Percentiles rank a stretch among this genome's conserved stretches.
Conservation (phyloP, 2,888 invertebrate genomes). For the Periphyllus acericola region DNA sequence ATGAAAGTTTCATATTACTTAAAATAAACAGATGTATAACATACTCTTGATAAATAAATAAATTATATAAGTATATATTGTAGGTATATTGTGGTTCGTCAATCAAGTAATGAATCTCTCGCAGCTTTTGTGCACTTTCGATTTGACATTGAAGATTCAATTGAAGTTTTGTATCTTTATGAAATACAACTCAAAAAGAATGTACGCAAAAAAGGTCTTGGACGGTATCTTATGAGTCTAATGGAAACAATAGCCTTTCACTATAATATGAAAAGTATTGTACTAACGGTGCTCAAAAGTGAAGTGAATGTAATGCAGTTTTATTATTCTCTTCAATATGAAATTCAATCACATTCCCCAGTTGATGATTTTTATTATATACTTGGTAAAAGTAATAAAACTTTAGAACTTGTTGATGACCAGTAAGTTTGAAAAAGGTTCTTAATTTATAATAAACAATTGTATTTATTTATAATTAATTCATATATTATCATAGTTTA, state of each 20-base stretch:
- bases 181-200: constrained; percentile 83
- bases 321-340: constrained; percentile 76
- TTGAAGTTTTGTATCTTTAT: constrained; percentile 84
- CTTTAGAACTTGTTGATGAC: constrained; percentile 24
- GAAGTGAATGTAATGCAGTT: constrained; percentile 79
- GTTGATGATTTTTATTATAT: constrained; percentile 66
- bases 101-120: constrained; percentile 66
- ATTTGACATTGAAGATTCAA: constrained; percentile 83
- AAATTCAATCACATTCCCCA: constrained; percentile 74
- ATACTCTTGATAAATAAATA: not conserved
- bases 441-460: not conserved
- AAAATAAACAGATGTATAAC: not conserved
- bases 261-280: constrained; percentile 81
- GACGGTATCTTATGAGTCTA: constrained; percentile 82
- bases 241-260: constrained; percentile 80
- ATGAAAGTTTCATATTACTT: too few species aligned
- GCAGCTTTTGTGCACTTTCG: constrained; percentile 84
- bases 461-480: not conserved
- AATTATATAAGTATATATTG: not conserved
- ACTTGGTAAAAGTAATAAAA: constrained; percentile 47
- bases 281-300: constrained; percentile 84
- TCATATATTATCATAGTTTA: constrained; percentile 19
- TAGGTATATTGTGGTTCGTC: constrained; percentile 49
- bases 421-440: not conserved
- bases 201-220: constrained; percentile 81